Conservation (phyloP, 2,113 vertebrate genomes). For the Fulica atra region DNA sequence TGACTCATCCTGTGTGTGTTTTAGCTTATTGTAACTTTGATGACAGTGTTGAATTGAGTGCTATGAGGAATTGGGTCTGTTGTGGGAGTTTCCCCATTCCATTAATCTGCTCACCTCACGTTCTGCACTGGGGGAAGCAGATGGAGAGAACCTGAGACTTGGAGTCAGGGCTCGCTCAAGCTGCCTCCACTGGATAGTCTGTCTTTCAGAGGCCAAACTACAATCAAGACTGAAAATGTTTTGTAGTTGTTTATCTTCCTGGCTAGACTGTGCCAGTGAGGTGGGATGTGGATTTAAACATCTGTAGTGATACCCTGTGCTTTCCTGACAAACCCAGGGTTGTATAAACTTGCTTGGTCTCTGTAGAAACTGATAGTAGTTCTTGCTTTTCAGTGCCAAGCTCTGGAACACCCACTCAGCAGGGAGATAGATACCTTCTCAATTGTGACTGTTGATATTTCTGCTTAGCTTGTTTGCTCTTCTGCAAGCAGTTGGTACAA, state of each 20-base stretch:
- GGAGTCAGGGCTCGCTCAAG: not conserved
- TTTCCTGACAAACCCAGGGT: not conserved
- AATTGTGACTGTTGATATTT: not conserved
- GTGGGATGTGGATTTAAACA: not conserved
- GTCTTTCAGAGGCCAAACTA: not conserved
- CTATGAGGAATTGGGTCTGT: not conserved
- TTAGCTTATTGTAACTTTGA: not conserved
- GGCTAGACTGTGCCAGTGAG: not conserved
- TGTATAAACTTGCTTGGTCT: not conserved
- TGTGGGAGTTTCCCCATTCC: not conserved
- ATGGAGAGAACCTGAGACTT: not conserved
- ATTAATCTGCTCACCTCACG: not conserved
- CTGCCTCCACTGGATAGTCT: not conserved
- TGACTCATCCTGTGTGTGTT: not conserved
- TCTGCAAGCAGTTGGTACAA: not conserved
- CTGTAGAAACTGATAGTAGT: not conserved
- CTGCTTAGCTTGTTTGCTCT: constrained; percentile 2
- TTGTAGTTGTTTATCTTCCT: not conserved
- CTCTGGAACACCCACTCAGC: not conserved
- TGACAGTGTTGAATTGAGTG: not conserved
- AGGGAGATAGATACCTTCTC: not conserved
- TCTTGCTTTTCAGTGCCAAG: not conserved
- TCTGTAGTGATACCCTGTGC: not conserved
- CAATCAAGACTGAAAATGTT: not conserved
- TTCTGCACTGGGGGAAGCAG: not conserved